Evolutionary conservation across 2,888 invertebrate species (phyloP), one percentile per base, ranked within the genome.

Genomic region (Orchesella flavescens): DNA sequence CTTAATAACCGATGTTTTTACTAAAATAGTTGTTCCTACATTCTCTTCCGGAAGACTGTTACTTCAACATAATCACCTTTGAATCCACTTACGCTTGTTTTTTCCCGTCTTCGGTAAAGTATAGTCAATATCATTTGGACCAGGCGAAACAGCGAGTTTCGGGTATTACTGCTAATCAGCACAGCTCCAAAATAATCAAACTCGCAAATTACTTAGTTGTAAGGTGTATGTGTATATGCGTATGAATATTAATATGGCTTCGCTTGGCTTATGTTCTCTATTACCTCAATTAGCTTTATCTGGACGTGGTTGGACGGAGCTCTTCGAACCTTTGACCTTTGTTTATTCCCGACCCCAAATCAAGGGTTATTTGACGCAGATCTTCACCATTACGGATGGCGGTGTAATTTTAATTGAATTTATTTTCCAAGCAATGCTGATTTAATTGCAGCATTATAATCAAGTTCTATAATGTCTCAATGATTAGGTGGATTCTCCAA

Each of bases 321-420:
- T 84, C 7, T 79, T 66, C 24, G 19, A 1, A 21, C 84, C 84
- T 12, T 17, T 84, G 7, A 1, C 55, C n/a, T 63, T 65, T 17
- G 59, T 84, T 4, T 84, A 84, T 63, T 12, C 24, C 19, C 72
- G 34, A n/a, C 74, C 57, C 0, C 84, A 84, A 55, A 63, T 73
- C 9, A 68, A 73, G 34, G 83, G 83, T 1, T 83, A 83, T 57
- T 74, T 83, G 3, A 83, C 83, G 3, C 83, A 83, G 44, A 84
- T 84, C 12, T 84, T 84, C 68, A 73, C 79, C 3, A 66, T 84
- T 23, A 84, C 84, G 9, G 84, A 84, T 57, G 84, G 84, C 34
- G 15, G 23, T 5, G 84, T 84, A 73, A 44, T 17, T 46, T 9
- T 17, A 69, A 5, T 10, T 49, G 9, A 13, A 21, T 49, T 17